These are phyloP conservation scores for Hestina assimilis DNA, from an alignment of 1,140 invertebrate genomes.

Conservation along the genomic window DNA sequence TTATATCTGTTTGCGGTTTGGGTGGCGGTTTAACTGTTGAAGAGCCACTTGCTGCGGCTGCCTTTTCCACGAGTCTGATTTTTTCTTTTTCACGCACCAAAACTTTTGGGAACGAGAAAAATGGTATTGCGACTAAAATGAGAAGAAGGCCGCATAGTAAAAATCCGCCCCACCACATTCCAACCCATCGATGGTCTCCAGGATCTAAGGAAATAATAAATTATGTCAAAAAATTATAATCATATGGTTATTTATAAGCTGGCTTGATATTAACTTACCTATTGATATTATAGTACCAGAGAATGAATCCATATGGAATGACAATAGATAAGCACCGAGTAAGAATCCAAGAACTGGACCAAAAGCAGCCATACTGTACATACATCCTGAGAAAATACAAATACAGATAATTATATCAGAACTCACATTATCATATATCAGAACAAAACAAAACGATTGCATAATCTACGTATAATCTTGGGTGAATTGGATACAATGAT, in stretches of 20 bases:
- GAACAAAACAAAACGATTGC: too few species aligned
- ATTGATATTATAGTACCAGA: slow-evolving; percentile 84
- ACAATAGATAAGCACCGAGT: slow-evolving; percentile 92
- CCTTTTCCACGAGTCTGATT: slow-evolving; percentile 87
- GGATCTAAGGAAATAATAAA: slow-evolving; percentile 79
- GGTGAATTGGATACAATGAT: too few species aligned
- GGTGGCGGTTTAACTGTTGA: slow-evolving; percentile 54
- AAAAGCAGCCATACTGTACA: slow-evolving; percentile 96
- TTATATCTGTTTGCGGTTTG: slow-evolving; percentile 60
- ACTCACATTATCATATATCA: too few species aligned
- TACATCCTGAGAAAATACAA: slow-evolving; percentile 83
- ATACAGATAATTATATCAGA: neutral
- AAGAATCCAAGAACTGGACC: slow-evolving; percentile 95
- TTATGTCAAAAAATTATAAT: neutral
- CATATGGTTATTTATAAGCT: neutral
- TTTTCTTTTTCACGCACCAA: slow-evolving; percentile 89
- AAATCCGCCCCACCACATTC: slow-evolving; percentile 98
- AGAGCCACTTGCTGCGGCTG: slow-evolving; percentile 68
- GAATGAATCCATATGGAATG: slow-evolving; percentile 93
- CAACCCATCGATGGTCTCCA: slow-evolving; percentile 92
- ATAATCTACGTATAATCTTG: too few species aligned
- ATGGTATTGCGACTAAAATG: slow-evolving; percentile 90
- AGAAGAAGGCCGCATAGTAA: slow-evolving; percentile 88
- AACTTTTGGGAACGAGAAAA: slow-evolving; percentile 94
- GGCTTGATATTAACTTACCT: slow-evolving; percentile 74